Evolutionary conservation across 35 echinoderm and acorn worm species (phyloP).

Genomic region (Eucidaris tribuloides): DNA sequence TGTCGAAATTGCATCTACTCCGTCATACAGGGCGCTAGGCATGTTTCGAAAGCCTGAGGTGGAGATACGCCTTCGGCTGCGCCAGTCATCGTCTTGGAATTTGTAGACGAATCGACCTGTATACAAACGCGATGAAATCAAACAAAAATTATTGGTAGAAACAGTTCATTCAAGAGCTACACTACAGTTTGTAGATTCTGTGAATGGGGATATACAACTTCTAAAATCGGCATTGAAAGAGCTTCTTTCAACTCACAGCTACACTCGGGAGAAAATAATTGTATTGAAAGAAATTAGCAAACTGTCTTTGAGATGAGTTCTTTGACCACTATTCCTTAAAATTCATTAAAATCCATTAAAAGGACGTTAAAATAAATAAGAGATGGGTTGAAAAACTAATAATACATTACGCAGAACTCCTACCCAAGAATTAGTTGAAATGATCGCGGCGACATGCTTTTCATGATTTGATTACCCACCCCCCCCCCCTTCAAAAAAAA

Average conservation of each 20-base stretch:
- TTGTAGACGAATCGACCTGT: conserved; percentile 8
- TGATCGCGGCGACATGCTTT: background rate
- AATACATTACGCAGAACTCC: background rate
- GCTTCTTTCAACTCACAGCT: background rate
- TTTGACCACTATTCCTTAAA: no score
- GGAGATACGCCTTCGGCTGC: background rate
- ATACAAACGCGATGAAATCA: background rate
- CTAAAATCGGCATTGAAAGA: background rate
- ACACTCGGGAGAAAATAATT: no score
- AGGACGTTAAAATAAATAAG: no score
- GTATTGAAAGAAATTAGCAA: background rate
- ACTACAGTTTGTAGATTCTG: background rate
- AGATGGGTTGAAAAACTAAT: background rate
- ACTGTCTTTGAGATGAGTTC: background rate
- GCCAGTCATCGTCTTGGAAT: background rate
- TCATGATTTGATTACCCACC: no score
- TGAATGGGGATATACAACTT: background rate
- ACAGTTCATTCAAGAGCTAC: background rate
- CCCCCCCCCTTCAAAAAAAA: no score
- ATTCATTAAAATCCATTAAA: no score
- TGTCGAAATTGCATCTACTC: background rate
- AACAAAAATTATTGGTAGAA: background rate
- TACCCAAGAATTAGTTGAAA: background rate
- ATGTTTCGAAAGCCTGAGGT: background rate
- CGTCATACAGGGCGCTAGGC: background rate